These are phyloP conservation scores for Palythoa grandiflora DNA, from an alignment of 92 coral and sea anemone species.

Conservation along the genomic window DNA sequence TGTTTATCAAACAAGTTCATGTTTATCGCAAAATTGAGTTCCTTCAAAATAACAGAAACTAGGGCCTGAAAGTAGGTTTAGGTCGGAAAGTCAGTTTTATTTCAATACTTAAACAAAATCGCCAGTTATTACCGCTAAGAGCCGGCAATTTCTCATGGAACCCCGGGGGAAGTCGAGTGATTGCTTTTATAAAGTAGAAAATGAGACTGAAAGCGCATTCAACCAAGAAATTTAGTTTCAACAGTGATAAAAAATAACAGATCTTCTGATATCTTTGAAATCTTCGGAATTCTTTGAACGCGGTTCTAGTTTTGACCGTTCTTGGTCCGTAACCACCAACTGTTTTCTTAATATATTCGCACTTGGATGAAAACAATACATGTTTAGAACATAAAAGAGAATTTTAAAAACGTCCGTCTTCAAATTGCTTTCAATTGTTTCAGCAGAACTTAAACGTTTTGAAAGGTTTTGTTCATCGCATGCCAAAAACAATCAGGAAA, in stretches of 20 bases:
- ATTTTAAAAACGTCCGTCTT: not conserved
- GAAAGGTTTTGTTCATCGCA: not conserved
- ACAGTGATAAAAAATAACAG: not conserved
- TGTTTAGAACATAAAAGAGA: not conserved
- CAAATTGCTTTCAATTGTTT: not conserved
- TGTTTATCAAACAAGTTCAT: conserved; percentile 2
- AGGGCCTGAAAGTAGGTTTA: not conserved
- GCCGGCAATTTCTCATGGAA: not conserved
- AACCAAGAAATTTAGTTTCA: not conserved
- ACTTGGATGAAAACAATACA: not conserved
- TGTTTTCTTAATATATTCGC: not conserved
- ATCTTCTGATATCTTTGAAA: not conserved
- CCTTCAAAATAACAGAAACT: not conserved
- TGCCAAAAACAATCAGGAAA: not conserved
- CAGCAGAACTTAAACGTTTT: not conserved
- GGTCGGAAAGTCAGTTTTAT: not conserved
- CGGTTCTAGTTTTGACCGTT: not conserved
- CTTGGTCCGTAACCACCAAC: not conserved
- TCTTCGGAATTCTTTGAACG: not conserved
- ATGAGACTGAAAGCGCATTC: not conserved
- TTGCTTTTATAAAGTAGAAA: not conserved
- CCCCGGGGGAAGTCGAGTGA: not conserved
- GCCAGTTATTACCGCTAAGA: not conserved
- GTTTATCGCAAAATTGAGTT: not conserved
- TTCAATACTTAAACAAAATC: not conserved